Percentiles rank a stretch among this genome's conserved stretches.
phyloP scores from a whole-genome alignment of 2,797 vertebrate genomes.

The Cheirogaleus major region DNA sequence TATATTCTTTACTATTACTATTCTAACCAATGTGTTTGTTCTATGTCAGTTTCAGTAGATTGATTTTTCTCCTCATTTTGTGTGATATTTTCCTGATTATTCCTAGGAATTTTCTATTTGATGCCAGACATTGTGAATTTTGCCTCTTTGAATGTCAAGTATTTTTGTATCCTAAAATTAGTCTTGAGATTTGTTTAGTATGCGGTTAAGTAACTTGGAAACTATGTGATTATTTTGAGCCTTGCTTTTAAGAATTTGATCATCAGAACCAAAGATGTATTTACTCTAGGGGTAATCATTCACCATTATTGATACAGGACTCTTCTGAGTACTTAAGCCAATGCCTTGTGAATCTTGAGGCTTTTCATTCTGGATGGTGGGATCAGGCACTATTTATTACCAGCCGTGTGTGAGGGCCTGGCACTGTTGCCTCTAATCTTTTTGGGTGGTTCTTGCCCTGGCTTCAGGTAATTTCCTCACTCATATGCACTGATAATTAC shows the following conservation, averaged over 20 bases:
- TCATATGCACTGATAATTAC: background rate
- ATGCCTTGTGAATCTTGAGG: background rate
- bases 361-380: background rate
- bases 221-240: background rate
- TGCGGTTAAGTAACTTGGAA: constrained; percentile 17
- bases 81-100: background rate
- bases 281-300: background rate
- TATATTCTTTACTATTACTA: background rate
- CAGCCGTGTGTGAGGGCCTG: background rate
- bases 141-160: background rate
- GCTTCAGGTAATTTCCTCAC: background rate
- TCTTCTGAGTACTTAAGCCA: background rate
- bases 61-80: background rate
- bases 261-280: background rate
- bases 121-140: background rate
- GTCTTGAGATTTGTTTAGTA: background rate
- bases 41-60: background rate
- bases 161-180: constrained; percentile 3
- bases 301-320: background rate
- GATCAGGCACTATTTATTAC: background rate
- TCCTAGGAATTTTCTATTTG: background rate
- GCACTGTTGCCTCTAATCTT: background rate
- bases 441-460: background rate
- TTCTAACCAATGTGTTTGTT: background rate
- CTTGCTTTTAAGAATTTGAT: constrained; percentile 47